Evolutionary conservation across 2,797 vertebrate species (phyloP), one percentile per base, ranked within the genome.

Genomic region (Cygnus olor): DNA sequence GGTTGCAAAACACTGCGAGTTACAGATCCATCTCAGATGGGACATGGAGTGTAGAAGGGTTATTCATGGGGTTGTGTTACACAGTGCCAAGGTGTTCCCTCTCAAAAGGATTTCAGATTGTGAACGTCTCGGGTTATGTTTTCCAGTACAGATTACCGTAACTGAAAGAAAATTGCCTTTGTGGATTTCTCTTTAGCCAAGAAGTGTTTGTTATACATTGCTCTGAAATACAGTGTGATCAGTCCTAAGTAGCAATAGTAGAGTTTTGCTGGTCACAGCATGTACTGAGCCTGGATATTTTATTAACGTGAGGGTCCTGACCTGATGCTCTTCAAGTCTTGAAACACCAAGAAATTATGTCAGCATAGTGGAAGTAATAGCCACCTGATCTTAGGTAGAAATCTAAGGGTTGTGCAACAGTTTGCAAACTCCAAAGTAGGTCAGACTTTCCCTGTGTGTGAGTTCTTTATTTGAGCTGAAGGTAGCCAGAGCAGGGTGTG

Each of bases 391-490:
- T 61, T 70, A 40, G 2, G 1, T 12, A 14, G 61, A 60, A 63
- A 24, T 58, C 32, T 30, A 42, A 45, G n/a, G 58, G 47, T 84
- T 96, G 60, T 95, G 36, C 92, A 64, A 36, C 68, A 84, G 74
- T 82, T 94, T 78, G 36, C 65, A 72, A 85, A 88, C 34, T 85
- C 81, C 80, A 11, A 4, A 87, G 66, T 49, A 68, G 89, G 53
- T 89, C 63, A 92, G 0, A 51, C 45, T 96, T 74, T 7, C 49
- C 14, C 47, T 10, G 51, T 40, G 42, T 14, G 20, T 30, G 17
- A 27, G 9, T 65, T 82, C 47, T 92, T 97, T 92, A 49, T 82
- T 61, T 66, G 60, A 91, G 36, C 61, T 94, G 65, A 74, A 83
- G 87, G 61, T 92, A 44, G 25, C 40, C 77, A 89, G 69, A 84